Base-by-base conservation (phyloP, 1,140 invertebrate species). In the Drosophila subobscura region DNA sequence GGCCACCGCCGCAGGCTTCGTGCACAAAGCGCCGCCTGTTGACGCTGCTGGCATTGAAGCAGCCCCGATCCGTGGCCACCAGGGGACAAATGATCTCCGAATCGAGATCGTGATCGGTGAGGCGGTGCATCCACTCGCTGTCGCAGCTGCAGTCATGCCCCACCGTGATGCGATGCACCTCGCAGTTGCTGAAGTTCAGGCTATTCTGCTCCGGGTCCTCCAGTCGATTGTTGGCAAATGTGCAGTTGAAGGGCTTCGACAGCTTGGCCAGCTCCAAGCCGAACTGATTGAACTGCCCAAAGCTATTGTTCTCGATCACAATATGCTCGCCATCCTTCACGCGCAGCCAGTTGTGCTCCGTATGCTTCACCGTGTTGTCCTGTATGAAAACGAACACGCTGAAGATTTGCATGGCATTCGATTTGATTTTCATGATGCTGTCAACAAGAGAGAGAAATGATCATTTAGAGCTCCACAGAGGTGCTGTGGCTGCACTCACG, bases 71-170 rank as follows among this genome's bases (percentile, higher is more conserved):
- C 0, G 59, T 50, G 2, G 60, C 12, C 5, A 44, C 14, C 1
- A 91, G 37, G 0, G 50, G 47, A 23, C 91, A 91, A 41, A 91
- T 73, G 3, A 77, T 61, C 20, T 91, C 83, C n/a, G 91, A 75
- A 8, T 77, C 67, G 20, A 91, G 40, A 47, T 92, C 90, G 12
- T 77, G 76, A 12, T 77, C 66, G 37, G 76, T 79, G 0, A 89
- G 54, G 0, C 23, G 23, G 5, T 55, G 22, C 10, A 91, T 23
- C 77, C 77, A 89, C 0, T 33, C 23, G 25, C 22, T 42, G 10
- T 70, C 66, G 41, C 91, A 92, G 7, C 41, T 44, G n/a, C 91
- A 92, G 23, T 23, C 5, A 2, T 51, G 57, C 49, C 65, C 57
- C 27, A 91, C 67, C 0, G 41, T 65, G 0, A 81, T 73, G 12